Evolutionary conservation across 2,888 invertebrate genomes (phyloP).

Genomic region (Epistrophe eligans): DNA sequence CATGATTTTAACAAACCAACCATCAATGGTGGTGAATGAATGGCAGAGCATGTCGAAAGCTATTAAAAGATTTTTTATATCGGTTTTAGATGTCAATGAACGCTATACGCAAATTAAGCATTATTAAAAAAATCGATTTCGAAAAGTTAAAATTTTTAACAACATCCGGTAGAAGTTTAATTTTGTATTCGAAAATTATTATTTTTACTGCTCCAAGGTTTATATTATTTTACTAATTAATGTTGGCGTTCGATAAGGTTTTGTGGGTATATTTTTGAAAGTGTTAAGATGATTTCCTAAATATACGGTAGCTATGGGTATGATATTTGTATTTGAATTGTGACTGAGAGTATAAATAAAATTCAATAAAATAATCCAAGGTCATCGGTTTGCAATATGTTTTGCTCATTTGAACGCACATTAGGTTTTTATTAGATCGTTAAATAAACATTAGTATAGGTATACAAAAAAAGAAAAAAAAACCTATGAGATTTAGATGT

Average conservation of each 20-base stretch:
- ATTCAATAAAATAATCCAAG: conserved; percentile 17
- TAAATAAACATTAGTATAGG: conserved; percentile 13
- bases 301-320: background rate
- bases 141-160: conserved; percentile 31
- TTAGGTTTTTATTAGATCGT: conserved; percentile 10
- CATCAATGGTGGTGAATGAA: conserved; percentile 13
- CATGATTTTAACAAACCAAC: conserved; percentile 15
- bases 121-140: conserved; percentile 44
- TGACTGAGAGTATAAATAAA: background rate
- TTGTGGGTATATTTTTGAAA: background rate
- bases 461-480: background rate
- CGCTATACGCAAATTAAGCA: conserved; percentile 27
- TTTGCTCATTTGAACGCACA: conserved; percentile 9
- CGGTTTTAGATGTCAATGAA: conserved; percentile 61
- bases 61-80: conserved; percentile 31
- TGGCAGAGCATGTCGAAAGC: conserved; percentile 5
- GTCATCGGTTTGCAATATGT: conserved; percentile 22
- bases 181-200: conserved; percentile 2
- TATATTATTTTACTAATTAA: background rate
- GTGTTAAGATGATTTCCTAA: background rate
- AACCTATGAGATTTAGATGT: conserved; percentile 1
- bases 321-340: background rate
- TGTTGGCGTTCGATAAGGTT: background rate
- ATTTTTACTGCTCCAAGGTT: background rate
- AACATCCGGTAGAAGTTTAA: conserved; percentile 47